Evolutionary conservation across 2,888 invertebrate genomes (phyloP).

Genomic region (Nomada goodeniana): DNA sequence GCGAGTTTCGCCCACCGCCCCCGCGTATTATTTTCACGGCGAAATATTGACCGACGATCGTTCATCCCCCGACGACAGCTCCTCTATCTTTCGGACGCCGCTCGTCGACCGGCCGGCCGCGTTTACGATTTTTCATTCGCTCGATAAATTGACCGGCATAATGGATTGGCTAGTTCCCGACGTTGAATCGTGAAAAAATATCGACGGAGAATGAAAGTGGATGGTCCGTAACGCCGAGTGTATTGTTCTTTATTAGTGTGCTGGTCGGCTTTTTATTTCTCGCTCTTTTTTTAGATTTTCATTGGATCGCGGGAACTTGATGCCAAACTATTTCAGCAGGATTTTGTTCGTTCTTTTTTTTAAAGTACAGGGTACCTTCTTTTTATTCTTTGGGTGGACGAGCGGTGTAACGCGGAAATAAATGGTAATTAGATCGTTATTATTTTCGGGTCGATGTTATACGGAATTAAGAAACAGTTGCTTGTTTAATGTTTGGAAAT

Average conservation of each 20-base stretch:
- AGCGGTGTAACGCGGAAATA: too few species aligned
- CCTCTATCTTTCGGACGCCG: conserved; percentile 28
- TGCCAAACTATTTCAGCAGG: too few species aligned
- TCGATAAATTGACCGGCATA: conserved; percentile 18
- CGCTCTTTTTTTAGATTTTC: too few species aligned
- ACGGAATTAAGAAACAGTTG: too few species aligned
- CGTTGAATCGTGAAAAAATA: conserved; percentile 16
- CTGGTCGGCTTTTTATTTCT: not conserved
- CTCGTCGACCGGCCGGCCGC: not conserved
- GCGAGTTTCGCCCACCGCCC: conserved; percentile 34
- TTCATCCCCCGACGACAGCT: conserved; percentile 47
- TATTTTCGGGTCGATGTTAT: too few species aligned
- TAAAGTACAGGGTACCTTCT: too few species aligned
- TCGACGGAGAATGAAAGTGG: not conserved
- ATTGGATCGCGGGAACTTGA: too few species aligned
- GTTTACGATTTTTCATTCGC: conserved; percentile 29
- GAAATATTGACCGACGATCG: conserved; percentile 56
- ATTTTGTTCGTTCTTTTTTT: too few species aligned
- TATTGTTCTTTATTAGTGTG: conserved; percentile 2
- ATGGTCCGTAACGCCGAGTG: not conserved
- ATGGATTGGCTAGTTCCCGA: conserved; percentile 24
- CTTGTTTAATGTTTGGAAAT: too few species aligned
- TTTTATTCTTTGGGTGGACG: too few species aligned
- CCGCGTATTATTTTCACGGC: conserved; percentile 49
- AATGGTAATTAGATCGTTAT: too few species aligned